Conservation (phyloP, 1,140 invertebrate species). For the Heliconius nattereri region DNA sequence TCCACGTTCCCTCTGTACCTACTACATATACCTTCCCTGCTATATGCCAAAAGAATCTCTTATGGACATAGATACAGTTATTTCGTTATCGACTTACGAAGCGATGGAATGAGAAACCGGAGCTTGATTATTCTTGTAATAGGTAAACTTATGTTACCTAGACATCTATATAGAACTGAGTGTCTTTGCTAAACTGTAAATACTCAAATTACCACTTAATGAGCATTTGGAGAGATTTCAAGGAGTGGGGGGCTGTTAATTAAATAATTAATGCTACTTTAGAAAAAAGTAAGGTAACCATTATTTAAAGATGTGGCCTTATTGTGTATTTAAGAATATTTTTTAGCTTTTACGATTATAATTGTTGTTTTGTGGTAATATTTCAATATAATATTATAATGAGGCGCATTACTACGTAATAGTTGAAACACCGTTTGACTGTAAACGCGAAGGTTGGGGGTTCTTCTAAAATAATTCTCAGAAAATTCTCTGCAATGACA, state of each 20-base stretch:
- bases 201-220: neutral
- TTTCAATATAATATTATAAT: too few species aligned
- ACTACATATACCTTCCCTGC: too few species aligned
- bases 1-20: too few species aligned
- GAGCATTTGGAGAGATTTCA: neutral
- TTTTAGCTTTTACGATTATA: neutral
- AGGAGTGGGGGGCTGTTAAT: neutral
- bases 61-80: neutral
- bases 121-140: constrained; percentile 1
- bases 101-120: neutral
- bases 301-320: neutral
- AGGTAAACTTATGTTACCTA: neutral
- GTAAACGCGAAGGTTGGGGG: too few species aligned
- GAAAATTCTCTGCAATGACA: too few species aligned
- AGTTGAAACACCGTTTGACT: too few species aligned
- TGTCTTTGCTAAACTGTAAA: neutral
- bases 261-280: neutral
- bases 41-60: neutral
- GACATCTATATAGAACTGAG: neutral
- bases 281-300: neutral
- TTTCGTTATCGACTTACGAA: neutral
- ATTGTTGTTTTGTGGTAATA: too few species aligned
- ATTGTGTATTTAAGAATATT: neutral
- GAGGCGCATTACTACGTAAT: too few species aligned
- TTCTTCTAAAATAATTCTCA: too few species aligned